A percentile compares a stretch with the other conserved stretches of the same genome.
phyloP scores from a whole-genome alignment of 2,113 vertebrate species.

The Ptilorrhoa leucosticta region DNA sequence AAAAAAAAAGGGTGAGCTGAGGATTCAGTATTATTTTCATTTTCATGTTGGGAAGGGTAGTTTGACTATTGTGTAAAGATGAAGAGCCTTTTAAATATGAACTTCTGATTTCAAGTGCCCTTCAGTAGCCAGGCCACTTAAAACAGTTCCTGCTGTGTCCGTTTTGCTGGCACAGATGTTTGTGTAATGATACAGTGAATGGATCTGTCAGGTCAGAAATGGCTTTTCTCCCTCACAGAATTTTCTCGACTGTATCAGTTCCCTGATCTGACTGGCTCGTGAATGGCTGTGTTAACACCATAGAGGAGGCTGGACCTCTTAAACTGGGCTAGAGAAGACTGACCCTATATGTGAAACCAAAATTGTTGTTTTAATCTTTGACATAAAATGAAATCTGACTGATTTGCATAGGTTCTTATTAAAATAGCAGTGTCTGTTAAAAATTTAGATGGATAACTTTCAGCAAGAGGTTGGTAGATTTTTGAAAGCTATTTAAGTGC shows the following conservation, averaged over 20 bases:
- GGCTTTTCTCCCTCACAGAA: background rate
- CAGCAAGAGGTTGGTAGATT: background rate
- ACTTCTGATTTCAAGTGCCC: conserved; percentile 43
- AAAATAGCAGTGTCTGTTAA: background rate
- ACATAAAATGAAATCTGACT: background rate
- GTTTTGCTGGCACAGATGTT: background rate
- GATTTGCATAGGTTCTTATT: background rate
- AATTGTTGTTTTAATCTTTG: background rate
- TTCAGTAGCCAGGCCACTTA: conserved; percentile 9
- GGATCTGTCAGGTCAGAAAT: background rate
- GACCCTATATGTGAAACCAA: background rate
- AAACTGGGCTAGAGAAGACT: background rate
- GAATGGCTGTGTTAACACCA: background rate
- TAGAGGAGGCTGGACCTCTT: background rate
- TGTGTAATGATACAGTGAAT: background rate
- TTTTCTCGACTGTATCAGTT: background rate
- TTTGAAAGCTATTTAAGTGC: background rate
- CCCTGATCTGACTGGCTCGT: background rate
- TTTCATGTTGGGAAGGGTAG: background rate
- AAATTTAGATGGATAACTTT: background rate
- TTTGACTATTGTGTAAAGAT: background rate
- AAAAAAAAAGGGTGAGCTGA: background rate
- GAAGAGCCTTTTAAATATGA: conserved; percentile 19
- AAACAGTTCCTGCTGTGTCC: conserved; percentile 14
- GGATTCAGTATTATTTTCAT: background rate